A percentile compares a stretch with the other conserved stretches of the same genome.
Evolutionary conservation across 2,113 vertebrate species (phyloP).

Genomic region (Colaptes auratus): DNA sequence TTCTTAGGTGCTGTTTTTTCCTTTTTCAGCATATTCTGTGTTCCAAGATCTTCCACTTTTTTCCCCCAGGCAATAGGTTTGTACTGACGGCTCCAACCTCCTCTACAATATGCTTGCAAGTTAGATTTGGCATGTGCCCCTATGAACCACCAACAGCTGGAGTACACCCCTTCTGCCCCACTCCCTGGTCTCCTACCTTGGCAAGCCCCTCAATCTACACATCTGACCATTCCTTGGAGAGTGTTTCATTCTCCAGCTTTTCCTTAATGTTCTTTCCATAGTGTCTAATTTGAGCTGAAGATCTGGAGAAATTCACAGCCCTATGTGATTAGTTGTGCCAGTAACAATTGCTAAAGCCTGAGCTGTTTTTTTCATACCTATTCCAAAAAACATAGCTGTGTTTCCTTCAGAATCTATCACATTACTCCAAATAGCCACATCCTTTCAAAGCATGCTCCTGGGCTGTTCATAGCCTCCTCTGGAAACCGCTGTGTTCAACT

Average conservation of each 20-base stretch:
- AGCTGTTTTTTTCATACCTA: background rate
- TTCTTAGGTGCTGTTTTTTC: background rate
- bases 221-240: background rate
- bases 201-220: background rate
- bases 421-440: slow-evolving; percentile 34
- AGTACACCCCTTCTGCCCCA: background rate
- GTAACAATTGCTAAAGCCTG: background rate
- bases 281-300: background rate
- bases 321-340: background rate
- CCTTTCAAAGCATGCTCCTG: slow-evolving; percentile 32
- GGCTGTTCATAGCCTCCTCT: background rate
- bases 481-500: background rate
- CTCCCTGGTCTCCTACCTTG: background rate
- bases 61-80: background rate
- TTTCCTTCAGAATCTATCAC: slow-evolving; percentile 22
- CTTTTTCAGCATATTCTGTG: background rate
- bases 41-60: background rate
- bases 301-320: background rate
- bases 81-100: background rate
- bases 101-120: background rate
- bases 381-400: slow-evolving; percentile 15
- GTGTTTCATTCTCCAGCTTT: background rate
- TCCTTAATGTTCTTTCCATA: background rate
- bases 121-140: background rate
- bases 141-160: background rate